Evolutionary conservation across 2,888 invertebrate species (phyloP).

Genomic region (Zaprionus obscuricornis): DNA sequence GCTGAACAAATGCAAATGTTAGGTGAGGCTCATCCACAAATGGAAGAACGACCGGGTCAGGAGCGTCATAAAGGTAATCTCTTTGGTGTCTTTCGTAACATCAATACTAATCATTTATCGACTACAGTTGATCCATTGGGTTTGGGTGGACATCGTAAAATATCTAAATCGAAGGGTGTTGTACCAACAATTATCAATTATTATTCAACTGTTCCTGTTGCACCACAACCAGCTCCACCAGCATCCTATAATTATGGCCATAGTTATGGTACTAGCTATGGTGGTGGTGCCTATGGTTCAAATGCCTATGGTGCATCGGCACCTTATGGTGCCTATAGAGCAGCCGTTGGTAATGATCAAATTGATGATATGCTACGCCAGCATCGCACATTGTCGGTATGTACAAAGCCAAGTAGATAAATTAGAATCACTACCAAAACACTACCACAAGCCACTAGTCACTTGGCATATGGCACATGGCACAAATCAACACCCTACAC

Average conservation of each 20-base stretch:
- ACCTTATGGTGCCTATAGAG: conserved; percentile 61
- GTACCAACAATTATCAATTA: conserved; percentile 65
- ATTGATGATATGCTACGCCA: conserved; percentile 73
- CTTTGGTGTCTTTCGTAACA: conserved; percentile 70
- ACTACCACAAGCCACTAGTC: too few species aligned
- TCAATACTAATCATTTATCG: conserved; percentile 35
- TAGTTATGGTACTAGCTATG: conserved; percentile 49
- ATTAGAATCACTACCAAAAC: too few species aligned
- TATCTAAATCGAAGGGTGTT: conserved; percentile 24
- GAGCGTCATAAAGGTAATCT: conserved; percentile 81
- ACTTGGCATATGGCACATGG: too few species aligned
- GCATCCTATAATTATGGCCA: conserved; percentile 13
- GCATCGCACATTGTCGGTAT: conserved; percentile 68
- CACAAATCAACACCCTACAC: too few species aligned
- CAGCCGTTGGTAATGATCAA: conserved; percentile 69
- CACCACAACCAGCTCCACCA: conserved; percentile 5
- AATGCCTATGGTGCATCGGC: conserved; percentile 51
- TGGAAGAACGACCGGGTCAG: conserved; percentile 52
- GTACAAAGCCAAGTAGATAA: too few species aligned
- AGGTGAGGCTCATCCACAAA: conserved; percentile 68
- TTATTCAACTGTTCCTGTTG: conserved; percentile 49
- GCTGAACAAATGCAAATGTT: conserved; percentile 27
- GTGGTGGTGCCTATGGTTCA: conserved; percentile 56
- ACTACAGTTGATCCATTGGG: conserved; percentile 49
- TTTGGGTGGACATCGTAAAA: conserved; percentile 55